Base-by-base conservation (phyloP, 2,113 vertebrate genomes). In the Pelecanus crispus region DNA sequence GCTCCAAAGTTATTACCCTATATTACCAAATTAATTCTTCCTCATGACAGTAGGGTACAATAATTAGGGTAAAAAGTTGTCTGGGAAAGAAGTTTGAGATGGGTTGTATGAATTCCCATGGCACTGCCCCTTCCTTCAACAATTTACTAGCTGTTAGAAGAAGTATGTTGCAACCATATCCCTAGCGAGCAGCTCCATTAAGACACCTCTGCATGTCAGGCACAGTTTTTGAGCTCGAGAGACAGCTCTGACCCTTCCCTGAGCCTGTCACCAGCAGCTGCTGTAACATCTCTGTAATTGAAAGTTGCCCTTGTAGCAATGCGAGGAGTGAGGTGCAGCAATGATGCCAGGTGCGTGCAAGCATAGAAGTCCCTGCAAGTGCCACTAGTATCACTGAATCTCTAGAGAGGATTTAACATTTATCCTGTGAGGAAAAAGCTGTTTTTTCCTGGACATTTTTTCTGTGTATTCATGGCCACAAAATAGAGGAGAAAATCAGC, bases 301-400 rank as follows among this genome's bases (percentile, higher is more conserved):
- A 70, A 97, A 95, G 74, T n/a, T 85, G 86, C 58, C 58, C 89
- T 87, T 62, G 74, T 62, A 87, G 84, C 79, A 87, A 72, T 32
- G 21, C 7, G 26, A 88, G 73, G 90, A 91, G 77, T 24, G 92
- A 95, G 81, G 70, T 92, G 74, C 89, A 91, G 55, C 32, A 87
- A 34, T 21, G 55, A 70, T 90, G 62, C 87, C 45, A 90, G 75
- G 38, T 68, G 34, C 68, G 71, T 32, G 24, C 42, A 77, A 90
- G 42, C 38, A 77, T 44, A 5, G 25, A 88, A 73, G 50, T 83
- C 50, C 29, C 67, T 86, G 70, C 55, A 77, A 77, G 22, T 62
- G 55, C 47, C 73, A 50, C 86, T 67, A 50, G 67, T 83, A 19
- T 49, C 8, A 9, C 81, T 53, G 52, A 87, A 61, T 92, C 72